A percentile compares a stretch with the other conserved stretches of the same genome.
Conservation (phyloP, 2,113 vertebrate genomes). For the Synodontis membranacea region DNA sequence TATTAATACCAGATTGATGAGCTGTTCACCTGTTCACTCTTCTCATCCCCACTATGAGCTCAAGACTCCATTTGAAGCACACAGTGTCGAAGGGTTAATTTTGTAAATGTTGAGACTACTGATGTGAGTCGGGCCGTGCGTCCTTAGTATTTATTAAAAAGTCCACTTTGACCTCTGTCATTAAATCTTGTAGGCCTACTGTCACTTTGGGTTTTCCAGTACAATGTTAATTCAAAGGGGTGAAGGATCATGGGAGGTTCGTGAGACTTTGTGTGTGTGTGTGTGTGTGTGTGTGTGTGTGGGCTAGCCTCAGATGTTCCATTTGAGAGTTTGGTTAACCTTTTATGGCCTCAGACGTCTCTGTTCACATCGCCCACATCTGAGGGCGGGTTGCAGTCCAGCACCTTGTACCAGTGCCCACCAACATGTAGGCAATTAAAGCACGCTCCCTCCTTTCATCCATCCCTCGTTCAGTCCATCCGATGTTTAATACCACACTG, state of each 20-base stretch:
- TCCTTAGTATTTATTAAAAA: background rate
- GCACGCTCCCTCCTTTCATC: background rate
- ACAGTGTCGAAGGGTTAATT: background rate
- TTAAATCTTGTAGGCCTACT: background rate
- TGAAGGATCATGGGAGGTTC: constrained; percentile 16
- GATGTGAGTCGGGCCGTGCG: background rate
- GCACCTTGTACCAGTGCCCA: background rate
- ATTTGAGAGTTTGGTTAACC: background rate
- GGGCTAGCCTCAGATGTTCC: constrained; percentile 22
- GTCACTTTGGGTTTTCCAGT: background rate
- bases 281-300: constrained; percentile 7
- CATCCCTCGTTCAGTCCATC: background rate
- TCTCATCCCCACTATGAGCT: background rate
- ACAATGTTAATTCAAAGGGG: background rate
- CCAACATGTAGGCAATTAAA: constrained; percentile 26
- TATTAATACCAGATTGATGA: too few species aligned
- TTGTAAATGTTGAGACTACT: background rate
- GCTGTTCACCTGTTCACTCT: too few species aligned
- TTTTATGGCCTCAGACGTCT: background rate
- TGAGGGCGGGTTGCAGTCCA: background rate
- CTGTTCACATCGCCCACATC: background rate
- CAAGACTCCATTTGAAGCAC: constrained; percentile 48
- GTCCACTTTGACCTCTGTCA: background rate
- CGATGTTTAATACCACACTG: background rate
- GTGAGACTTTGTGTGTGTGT: background rate